Evolutionary conservation across 2,113 vertebrate species (phyloP).

Genomic region (human): DNA sequence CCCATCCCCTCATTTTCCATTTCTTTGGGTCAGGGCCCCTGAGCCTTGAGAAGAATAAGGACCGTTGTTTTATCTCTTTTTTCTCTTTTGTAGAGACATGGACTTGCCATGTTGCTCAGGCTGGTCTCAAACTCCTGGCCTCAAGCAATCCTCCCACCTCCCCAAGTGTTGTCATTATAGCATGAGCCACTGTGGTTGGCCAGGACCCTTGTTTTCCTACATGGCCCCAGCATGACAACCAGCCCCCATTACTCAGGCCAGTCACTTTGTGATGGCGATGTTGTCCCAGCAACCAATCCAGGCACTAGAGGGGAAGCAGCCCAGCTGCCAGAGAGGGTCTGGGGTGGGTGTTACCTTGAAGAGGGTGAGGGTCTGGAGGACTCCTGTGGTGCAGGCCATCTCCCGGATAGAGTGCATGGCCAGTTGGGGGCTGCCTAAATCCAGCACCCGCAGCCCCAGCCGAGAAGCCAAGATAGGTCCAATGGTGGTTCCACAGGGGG

Average conservation of each 20-base stretch:
- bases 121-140: too few species aligned
- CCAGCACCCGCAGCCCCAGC: slow-evolving; percentile 93
- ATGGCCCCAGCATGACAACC: background rate
- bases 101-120: too few species aligned
- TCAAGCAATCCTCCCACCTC: too few species aligned
- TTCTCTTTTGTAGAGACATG: too few species aligned
- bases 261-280: background rate
- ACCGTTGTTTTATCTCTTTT: background rate
- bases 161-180: too few species aligned
- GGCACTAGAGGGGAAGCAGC: background rate
- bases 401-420: slow-evolving; percentile 99
- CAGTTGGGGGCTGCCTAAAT: slow-evolving; percentile 94
- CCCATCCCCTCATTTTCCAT: background rate
- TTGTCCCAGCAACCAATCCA: background rate
- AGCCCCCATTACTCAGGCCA: background rate
- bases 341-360: slow-evolving; percentile 89
- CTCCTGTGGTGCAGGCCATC: slow-evolving; percentile 96
- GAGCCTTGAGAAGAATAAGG: background rate
- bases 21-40: background rate
- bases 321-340: background rate
- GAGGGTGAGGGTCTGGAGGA: slow-evolving; percentile 93
- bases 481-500: slow-evolving; percentile 93
- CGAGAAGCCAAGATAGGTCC: slow-evolving; percentile 95
- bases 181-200: too few species aligned
- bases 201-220: background rate